These are phyloP conservation scores for Ceramica pisi DNA, from an alignment of 2,888 invertebrate species.

Conservation along the genomic window DNA sequence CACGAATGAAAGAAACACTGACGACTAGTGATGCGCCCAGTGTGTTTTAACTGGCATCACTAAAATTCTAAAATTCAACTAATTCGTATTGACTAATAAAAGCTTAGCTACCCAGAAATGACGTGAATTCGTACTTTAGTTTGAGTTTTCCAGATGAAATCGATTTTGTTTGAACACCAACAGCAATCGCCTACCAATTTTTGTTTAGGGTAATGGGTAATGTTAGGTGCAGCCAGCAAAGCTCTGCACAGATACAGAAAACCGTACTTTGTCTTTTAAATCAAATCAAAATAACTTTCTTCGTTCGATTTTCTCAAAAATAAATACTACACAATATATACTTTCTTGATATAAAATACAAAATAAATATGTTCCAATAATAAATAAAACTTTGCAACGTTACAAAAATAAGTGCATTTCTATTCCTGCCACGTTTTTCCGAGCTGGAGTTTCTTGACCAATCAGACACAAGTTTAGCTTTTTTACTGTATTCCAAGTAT, in stretches of 20 bases:
- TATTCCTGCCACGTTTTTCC: slow-evolving; percentile 86
- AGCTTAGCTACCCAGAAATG: background rate
- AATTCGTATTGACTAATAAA: background rate
- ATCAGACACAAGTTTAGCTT: slow-evolving; percentile 70
- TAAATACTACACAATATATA: too few species aligned
- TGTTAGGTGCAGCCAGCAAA: background rate
- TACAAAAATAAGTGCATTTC: slow-evolving; percentile 27
- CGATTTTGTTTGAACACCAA: background rate
- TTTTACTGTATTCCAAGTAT: slow-evolving; percentile 54
- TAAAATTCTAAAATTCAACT: background rate
- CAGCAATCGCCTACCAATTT: background rate
- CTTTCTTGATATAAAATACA: too few species aligned
- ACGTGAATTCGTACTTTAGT: too few species aligned
- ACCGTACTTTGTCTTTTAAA: background rate
- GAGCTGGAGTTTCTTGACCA: slow-evolving; percentile 85
- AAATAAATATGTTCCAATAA: background rate
- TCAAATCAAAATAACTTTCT: too few species aligned
- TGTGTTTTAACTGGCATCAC: background rate
- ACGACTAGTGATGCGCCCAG: slow-evolving; percentile 51
- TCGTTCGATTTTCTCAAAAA: background rate
- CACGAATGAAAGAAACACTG: slow-evolving; percentile 64
- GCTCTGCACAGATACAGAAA: background rate
- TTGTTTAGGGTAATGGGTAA: background rate
- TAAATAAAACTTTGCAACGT: background rate
- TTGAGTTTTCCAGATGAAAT: too few species aligned